Base-by-base conservation (phyloP, 2,888 invertebrate species). In the Eurytoma californica region DNA sequence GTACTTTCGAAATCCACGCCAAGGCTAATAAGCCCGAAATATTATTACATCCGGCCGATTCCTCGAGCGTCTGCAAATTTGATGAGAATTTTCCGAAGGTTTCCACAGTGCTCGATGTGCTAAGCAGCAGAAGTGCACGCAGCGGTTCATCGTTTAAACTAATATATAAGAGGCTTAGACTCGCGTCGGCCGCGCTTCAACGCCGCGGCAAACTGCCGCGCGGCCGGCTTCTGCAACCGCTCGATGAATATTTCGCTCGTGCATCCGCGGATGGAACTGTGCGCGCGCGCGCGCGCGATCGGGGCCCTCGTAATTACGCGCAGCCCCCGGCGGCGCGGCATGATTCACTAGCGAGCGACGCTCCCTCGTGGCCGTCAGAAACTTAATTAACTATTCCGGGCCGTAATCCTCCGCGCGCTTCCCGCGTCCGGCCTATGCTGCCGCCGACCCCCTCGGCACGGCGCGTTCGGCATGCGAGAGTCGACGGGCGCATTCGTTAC, bases 321-420 rank as follows among this genome's bases (percentile, higher is more conserved):
- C 65, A 74, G 75, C 77, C 82, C 67, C 72, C 79, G 69, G 72
- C 39, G n/a, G 53, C 53, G 77, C 80, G 82, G 84, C 84, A 85
- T 86, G 85, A 87, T 86, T 87, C 86, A 85, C 83, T 83, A 79
- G 83, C 82, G 83, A 82, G 82, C 84, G 82, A 84, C 83, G 84
- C 84, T 86, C 85, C 86, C 86, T 81, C 78, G 84, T 84, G 86
- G 83, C 85, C 84, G 83, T 83, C 84, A 82, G 85, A 86, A 87
- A 87, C 87, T 87, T 86, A 87, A 88, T 88, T 88, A 88, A 88
- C 87, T 86, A 87, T 87, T 85, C 86, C 84, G 78, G 76, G 82
- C 83, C 81, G 85, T 86, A 85, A 86, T 85, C 86, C 85, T 53
- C 53, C 3, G n/a, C 83, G 80, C 77, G 83, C 82, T 81, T 79